These are phyloP conservation scores for Plutella xylostella DNA, from an alignment of 2,888 invertebrate genomes.

Conservation along the genomic window DNA sequence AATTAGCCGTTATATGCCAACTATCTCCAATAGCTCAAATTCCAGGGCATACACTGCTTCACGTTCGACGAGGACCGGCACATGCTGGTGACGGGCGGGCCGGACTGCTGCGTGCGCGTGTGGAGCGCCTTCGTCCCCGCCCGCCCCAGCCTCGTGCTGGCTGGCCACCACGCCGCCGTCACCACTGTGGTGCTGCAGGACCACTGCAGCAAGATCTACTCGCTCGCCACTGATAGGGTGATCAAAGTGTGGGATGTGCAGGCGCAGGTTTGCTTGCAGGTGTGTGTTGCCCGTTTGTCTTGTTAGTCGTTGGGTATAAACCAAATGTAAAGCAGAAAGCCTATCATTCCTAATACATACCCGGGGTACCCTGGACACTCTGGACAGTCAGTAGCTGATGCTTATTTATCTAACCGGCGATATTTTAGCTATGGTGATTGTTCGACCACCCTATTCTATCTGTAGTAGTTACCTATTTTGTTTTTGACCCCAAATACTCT, in stretches of 20 bases:
- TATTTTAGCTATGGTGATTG: no score
- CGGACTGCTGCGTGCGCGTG: slow-evolving; percentile 78
- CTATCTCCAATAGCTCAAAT: no score
- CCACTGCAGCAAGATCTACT: slow-evolving; percentile 74
- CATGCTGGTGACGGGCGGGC: slow-evolving; percentile 77
- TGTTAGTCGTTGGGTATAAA: background rate
- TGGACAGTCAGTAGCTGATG: no score
- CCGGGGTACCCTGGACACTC: no score
- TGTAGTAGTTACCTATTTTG: no score
- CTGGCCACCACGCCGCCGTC: slow-evolving; percentile 79
- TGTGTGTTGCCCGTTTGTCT: slow-evolving; percentile 21
- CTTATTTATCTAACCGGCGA: no score
- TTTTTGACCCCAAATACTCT: no score
- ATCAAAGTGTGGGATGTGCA: slow-evolving; percentile 84
- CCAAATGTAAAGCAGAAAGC: no score
- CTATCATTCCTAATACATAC: no score
- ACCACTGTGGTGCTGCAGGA: slow-evolving; percentile 76
- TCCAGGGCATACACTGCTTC: slow-evolving; percentile 73
- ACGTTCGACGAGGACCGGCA: slow-evolving; percentile 70
- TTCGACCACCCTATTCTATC: no score
- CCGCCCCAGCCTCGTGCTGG: slow-evolving; percentile 66
- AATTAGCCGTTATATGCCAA: no score
- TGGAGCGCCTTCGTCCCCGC: slow-evolving; percentile 86
- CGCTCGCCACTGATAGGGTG: slow-evolving; percentile 76
- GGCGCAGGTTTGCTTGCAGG: slow-evolving; percentile 75